Percentiles rank a stretch among this genome's conserved stretches.
Evolutionary conservation across 2,888 invertebrate species (phyloP).

Genomic region (Siphonodentalium dalli): DNA sequence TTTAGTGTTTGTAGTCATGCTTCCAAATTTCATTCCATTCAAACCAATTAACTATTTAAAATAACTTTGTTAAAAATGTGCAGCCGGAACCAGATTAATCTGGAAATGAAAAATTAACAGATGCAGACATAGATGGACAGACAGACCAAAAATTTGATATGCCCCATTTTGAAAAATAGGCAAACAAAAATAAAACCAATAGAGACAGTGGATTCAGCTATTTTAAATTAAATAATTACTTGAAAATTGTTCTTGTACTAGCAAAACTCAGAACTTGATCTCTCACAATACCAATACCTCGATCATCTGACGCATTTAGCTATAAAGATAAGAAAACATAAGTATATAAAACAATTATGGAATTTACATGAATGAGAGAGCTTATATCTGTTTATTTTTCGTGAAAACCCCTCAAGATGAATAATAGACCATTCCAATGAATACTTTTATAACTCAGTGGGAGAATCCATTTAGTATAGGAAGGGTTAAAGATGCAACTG

Average conservation of each 20-base stretch:
- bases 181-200: background rate
- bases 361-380: background rate
- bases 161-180: background rate
- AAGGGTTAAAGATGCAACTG: too few relatives aligned
- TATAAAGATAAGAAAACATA: conserved; percentile 60
- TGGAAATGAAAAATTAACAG: too few relatives aligned
- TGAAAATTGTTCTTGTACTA: conserved; percentile 93
- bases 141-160: background rate
- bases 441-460: too few relatives aligned
- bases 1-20: too few relatives aligned
- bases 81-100: too few relatives aligned
- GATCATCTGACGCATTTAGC: conserved; percentile 98
- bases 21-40: too few relatives aligned
- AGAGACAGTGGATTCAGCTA: background rate
- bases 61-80: too few relatives aligned
- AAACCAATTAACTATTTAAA: too few relatives aligned
- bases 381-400: background rate
- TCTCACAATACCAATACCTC: conserved; percentile 94
- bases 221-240: conserved; percentile 61
- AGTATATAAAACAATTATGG: background rate
- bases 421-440: too few relatives aligned
- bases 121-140: too few relatives aligned
- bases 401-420: too few relatives aligned
- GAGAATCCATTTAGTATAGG: too few relatives aligned
- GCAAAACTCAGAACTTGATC: conserved; percentile 95